Base-by-base conservation (phyloP, 2,113 vertebrate genomes). In the Corythaeola cristata region DNA sequence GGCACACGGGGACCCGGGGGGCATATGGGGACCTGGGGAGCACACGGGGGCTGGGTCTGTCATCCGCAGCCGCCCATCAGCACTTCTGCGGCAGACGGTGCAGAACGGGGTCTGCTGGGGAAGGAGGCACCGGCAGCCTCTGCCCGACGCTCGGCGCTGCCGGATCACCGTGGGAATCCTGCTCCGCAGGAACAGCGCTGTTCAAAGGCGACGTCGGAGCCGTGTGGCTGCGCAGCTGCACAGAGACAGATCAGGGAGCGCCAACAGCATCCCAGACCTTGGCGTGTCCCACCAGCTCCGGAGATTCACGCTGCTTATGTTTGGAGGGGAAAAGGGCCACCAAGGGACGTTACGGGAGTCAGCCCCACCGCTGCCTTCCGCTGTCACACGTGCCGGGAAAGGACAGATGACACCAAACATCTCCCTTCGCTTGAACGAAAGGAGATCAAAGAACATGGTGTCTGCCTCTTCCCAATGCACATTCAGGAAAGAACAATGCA, bases 241-340 rank as follows among this genome's bases (percentile, higher is more conserved):
- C 33, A 44, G 68, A 47, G 14, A 47, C 20, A 7, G 30, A 14
- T 2, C 20, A 30, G 58, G 90, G 18, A 27, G 28, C 30, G 14
- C 6, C 52, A 9, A 15, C 37, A 32, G 72, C 53, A 21, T 3
- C 74, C 44, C 45, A 5, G 5, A 11, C 6, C 39, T 44, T 4
- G 7, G n/a, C 18, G 3, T 9, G 28, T 22, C 18, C 17, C 77
- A 7, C 9, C 2, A n/a, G 30, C 85, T 50, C 69, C 11, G 3
- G 2, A 9, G 11, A 32, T 15, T 10, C 41, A 11, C 2, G 3
- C 32, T 8, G 35, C 28, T 13, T 6, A 0, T 8, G 11, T 13
- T 13, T 14, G 28, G 24, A 15, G 17, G 62, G 72, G 17, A 32
- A 45, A 39, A n/a, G 0, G 11, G 44, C 5, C 66, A 47, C 10